These are phyloP conservation scores for Oligia strigilis DNA, from an alignment of 2,888 invertebrate genomes.

Conservation along the genomic window DNA sequence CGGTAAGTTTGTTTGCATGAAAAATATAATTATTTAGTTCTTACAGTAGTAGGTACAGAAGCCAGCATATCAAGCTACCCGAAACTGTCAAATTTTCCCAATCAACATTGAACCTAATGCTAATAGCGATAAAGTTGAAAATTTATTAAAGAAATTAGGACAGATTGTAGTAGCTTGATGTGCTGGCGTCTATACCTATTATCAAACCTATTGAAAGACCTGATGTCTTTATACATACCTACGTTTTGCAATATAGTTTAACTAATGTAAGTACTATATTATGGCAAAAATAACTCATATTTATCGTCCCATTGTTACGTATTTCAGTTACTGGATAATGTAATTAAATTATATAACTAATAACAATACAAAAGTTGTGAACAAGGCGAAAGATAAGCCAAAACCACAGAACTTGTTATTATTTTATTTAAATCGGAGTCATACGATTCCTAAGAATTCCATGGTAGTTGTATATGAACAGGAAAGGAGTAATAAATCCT, in stretches of 20 bases:
- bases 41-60: too few species aligned
- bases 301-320: not conserved
- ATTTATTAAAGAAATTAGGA: too few species aligned
- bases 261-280: not conserved
- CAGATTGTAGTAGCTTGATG: too few species aligned
- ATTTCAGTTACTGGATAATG: not conserved
- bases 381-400: constrained; percentile 10
- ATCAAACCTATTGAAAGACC: not conserved
- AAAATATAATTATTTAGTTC: not conserved
- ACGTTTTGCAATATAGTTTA: not conserved
- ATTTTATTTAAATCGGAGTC: not conserved
- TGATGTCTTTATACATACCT: not conserved
- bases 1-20: constrained; percentile 36
- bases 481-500: not conserved
- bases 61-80: too few species aligned
- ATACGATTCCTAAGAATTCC: not conserved
- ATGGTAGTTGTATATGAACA: not conserved
- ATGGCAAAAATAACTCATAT: not conserved
- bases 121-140: too few species aligned
- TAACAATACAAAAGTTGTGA: too few species aligned
- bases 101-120: too few species aligned
- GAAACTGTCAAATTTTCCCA: too few species aligned
- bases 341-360: too few species aligned
- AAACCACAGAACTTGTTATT: constrained; percentile 1
- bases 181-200: too few species aligned